Percentiles rank a stretch among this genome's conserved stretches.
These are phyloP conservation scores for Kryphioiulus occultus DNA, from an alignment of 2,888 invertebrate genomes.

Conservation along the genomic window DNA sequence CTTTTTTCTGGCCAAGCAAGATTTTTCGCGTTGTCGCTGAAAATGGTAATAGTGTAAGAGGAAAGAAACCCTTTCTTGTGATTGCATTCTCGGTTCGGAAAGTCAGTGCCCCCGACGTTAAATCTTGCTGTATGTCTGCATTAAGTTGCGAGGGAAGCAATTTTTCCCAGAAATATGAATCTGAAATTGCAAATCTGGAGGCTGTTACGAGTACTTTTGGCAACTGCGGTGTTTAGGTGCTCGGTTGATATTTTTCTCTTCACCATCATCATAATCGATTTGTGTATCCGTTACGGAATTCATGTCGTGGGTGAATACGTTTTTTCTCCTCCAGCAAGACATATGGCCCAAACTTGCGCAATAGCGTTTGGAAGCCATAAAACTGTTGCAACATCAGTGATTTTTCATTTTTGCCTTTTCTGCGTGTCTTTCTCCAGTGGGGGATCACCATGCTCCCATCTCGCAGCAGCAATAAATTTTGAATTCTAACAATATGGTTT, in stretches of 20 bases:
- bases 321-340: not conserved
- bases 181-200: not conserved
- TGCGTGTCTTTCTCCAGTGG: not conserved
- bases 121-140: not conserved
- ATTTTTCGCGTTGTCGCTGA: not conserved
- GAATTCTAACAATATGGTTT: not conserved
- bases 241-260: not conserved
- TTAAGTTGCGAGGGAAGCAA: not conserved
- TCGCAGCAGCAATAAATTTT: not conserved
- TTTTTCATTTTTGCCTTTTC: not conserved
- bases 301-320: not conserved
- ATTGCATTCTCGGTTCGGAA: not conserved
- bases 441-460: not conserved
- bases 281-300: not conserved
- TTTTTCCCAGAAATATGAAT: not conserved
- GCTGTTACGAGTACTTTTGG: not conserved
- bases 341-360: not conserved
- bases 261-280: constrained; percentile 9
- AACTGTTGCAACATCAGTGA: not conserved
- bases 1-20: not conserved
- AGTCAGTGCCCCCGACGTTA: not conserved
- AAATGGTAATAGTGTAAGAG: not conserved
- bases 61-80: not conserved
- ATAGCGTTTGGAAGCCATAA: not conserved
- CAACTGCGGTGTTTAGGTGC: not conserved